phyloP scores from a whole-genome alignment of 2,113 vertebrate genomes.

The Saccopteryx leptura region DNA sequence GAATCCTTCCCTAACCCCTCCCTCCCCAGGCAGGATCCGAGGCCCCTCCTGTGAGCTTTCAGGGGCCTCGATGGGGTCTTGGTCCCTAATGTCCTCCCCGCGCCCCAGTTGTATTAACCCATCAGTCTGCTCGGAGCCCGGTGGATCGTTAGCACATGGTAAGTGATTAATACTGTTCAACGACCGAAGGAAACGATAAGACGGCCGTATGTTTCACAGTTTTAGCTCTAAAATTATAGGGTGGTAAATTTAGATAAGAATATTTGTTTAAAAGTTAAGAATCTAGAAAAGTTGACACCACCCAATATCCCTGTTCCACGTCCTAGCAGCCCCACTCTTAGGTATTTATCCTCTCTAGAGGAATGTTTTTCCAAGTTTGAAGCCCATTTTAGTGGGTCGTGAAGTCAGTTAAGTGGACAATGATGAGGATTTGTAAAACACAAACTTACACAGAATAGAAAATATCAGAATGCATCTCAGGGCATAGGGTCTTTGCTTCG shows the following conservation, averaged over 20 bases:
- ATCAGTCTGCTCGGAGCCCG: neutral
- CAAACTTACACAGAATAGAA: neutral
- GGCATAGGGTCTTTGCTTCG: neutral
- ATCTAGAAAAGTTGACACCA: neutral
- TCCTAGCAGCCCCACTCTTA: neutral
- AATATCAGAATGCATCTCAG: neutral
- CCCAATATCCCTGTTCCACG: neutral
- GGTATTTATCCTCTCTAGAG: neutral
- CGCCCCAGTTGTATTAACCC: neutral
- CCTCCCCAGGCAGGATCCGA: constrained; percentile 27
- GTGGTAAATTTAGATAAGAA: neutral
- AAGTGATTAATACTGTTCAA: constrained; percentile 67
- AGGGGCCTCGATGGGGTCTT: constrained; percentile 29
- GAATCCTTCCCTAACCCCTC: constrained; percentile 56
- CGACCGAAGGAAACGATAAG: constrained; percentile 38
- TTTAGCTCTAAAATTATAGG: neutral
- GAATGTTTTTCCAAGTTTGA: neutral
- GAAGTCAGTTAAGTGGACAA: neutral
- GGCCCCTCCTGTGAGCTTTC: constrained; percentile 39
- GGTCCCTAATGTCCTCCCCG: neutral
- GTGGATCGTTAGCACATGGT: constrained; percentile 49
- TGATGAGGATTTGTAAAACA: constrained; percentile 27
- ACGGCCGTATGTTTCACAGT: neutral
- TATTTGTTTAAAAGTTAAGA: constrained; percentile 1
- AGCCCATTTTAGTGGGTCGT: neutral